A percentile compares a stretch with the other conserved stretches of the same genome.
Conservation (phyloP, 2,888 invertebrate genomes). For the Pammene fasciana region DNA sequence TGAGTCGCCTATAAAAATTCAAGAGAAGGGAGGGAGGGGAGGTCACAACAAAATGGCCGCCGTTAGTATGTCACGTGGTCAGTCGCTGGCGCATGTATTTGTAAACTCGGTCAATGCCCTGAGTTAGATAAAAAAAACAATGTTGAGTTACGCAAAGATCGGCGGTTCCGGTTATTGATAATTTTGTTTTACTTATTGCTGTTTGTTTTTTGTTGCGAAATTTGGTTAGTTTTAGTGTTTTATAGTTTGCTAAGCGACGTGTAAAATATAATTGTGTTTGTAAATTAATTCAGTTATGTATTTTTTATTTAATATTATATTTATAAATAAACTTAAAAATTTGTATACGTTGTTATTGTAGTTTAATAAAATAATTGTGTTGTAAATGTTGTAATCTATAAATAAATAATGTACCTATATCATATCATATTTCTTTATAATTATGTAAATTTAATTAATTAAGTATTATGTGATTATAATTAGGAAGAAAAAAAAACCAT, state of each 20-base stretch:
- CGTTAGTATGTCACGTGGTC: conserved; percentile 79
- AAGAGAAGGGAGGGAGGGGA: conserved; percentile 42
- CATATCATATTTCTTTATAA: background rate
- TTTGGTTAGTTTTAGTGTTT: background rate
- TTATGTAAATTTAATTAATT: background rate
- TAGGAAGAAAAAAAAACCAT: too few species aligned
- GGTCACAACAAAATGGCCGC: conserved; percentile 55
- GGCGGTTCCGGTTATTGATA: conserved; percentile 46
- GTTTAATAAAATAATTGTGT: background rate
- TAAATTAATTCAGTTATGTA: too few species aligned
- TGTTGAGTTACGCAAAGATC: conserved; percentile 79
- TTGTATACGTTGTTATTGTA: too few species aligned
- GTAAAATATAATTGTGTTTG: too few species aligned
- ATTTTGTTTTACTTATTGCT: conserved; percentile 26
- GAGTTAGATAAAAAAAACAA: conserved; percentile 79
- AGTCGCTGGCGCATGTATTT: conserved; percentile 76
- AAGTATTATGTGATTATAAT: too few species aligned
- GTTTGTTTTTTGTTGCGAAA: conserved; percentile 27
- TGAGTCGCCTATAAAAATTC: conserved; percentile 35
- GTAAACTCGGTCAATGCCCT: conserved; percentile 83
- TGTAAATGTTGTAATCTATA: background rate
- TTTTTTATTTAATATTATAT: too few species aligned
- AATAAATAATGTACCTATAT: background rate
- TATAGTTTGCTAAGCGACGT: conserved; percentile 2
- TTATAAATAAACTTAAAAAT: too few species aligned